phyloP scores from a whole-genome alignment of 2,797 vertebrate genomes.

The Gastrophryne carolinensis region DNA sequence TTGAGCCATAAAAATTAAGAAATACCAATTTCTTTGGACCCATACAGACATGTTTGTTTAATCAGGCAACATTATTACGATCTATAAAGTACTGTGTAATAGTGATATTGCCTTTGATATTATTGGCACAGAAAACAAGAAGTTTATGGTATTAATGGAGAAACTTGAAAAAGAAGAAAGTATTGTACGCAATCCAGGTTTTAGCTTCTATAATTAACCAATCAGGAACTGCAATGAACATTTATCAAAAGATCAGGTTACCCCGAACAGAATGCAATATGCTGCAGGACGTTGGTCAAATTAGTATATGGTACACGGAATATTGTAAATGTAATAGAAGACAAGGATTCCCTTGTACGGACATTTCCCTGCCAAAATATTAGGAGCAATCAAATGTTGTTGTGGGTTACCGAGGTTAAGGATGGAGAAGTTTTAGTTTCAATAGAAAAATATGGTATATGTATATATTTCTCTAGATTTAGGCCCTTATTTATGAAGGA shows the following conservation, averaged over 20 bases:
- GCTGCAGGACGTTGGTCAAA: too few relatives aligned
- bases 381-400: too few relatives aligned
- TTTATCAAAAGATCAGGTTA: not conserved
- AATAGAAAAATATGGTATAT: too few relatives aligned
- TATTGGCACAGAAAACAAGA: constrained; percentile 7
- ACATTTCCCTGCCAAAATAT: too few relatives aligned
- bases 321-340: too few relatives aligned
- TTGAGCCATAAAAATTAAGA: constrained; percentile 12
- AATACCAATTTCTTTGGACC: not conserved
- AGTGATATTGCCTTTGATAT: constrained; percentile 5
- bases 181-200: not conserved
- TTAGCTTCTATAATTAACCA: constrained; percentile 5
- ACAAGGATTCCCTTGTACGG: too few relatives aligned
- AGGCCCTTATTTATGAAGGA: too few relatives aligned
- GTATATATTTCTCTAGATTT: too few relatives aligned
- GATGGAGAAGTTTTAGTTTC: too few relatives aligned
- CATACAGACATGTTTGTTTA: constrained; percentile 22
- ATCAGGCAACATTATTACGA: constrained; percentile 14
- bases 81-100: constrained; percentile 19
- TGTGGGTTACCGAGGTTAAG: too few relatives aligned
- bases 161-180: constrained; percentile 13
- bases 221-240: constrained; percentile 6
- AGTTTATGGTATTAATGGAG: constrained; percentile 10
- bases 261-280: not conserved
- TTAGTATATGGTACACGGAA: too few relatives aligned